Evolutionary conservation across 2,113 vertebrate species (phyloP).

Genomic region (Holacanthus passer): DNA sequence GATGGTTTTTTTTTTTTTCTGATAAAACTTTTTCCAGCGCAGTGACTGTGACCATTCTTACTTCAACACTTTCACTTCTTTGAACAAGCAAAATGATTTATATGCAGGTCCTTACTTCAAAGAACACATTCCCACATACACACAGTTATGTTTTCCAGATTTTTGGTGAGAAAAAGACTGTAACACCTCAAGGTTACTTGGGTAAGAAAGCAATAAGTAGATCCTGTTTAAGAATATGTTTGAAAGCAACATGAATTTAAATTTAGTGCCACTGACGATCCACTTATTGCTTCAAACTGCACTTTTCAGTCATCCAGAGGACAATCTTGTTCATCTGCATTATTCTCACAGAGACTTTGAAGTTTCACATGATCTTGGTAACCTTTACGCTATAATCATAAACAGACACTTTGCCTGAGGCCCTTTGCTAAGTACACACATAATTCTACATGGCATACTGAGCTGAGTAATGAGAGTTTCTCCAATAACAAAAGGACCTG

Average conservation of each 20-base stretch:
- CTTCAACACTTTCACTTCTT: slow-evolving; percentile 25
- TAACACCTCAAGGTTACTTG: background rate
- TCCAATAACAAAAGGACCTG: slow-evolving; percentile 28
- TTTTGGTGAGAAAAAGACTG: background rate
- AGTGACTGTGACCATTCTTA: slow-evolving; percentile 1
- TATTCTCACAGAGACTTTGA: slow-evolving; percentile 49
- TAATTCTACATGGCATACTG: slow-evolving; percentile 61
- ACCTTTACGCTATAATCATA: slow-evolving; percentile 68
- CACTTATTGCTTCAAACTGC: slow-evolving; percentile 24
- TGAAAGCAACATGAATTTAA: background rate
- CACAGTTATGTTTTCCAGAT: slow-evolving; percentile 37
- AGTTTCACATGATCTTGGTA: slow-evolving; percentile 63
- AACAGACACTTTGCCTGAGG: slow-evolving; percentile 63
- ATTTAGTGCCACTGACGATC: background rate
- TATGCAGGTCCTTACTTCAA: slow-evolving; percentile 31
- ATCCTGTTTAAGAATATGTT: background rate
- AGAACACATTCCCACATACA: slow-evolving; percentile 11
- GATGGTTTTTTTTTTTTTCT: slow-evolving; percentile 1
- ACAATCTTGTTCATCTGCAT: slow-evolving; percentile 46
- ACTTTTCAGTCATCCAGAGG: slow-evolving; percentile 40
- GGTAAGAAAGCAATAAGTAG: background rate
- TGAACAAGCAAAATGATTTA: slow-evolving; percentile 40
- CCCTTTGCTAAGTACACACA: slow-evolving; percentile 37
- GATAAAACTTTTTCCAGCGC: background rate
- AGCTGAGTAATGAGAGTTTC: slow-evolving; percentile 37